These are phyloP conservation scores for Latrodectus hesperus DNA, from an alignment of 2,888 invertebrate genomes.

Conservation along the genomic window DNA sequence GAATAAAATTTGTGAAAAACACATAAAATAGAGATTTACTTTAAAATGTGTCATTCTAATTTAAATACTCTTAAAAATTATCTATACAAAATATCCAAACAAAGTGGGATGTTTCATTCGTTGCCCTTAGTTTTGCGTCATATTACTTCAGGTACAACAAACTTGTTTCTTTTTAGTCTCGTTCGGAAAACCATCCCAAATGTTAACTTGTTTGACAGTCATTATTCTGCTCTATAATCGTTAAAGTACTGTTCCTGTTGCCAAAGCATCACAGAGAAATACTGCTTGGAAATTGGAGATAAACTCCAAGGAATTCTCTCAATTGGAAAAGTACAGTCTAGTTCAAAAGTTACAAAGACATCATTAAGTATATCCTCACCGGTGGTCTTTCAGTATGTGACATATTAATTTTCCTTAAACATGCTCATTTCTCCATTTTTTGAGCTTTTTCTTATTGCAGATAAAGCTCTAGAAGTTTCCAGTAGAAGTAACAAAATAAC, in stretches of 20 bases:
- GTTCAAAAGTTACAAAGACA: background rate
- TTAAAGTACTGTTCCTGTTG: too few relatives aligned
- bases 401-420: background rate
- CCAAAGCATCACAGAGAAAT: background rate
- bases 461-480: background rate
- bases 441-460: conserved; percentile 44
- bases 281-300: background rate
- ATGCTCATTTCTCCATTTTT: conserved; percentile 1
- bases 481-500: conserved; percentile 17
- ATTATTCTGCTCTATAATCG: too few relatives aligned
- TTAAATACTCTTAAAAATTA: conserved; percentile 63
- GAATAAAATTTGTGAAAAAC: conserved; percentile 65
- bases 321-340: background rate
- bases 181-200: background rate
- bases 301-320: background rate
- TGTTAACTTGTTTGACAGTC: background rate
- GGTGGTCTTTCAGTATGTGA: conserved; percentile 11
- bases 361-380: conserved; percentile 32
- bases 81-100: conserved; percentile 51
- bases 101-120: conserved; percentile 52
- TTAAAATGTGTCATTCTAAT: conserved; percentile 33
- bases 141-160: conserved; percentile 61
- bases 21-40: conserved; percentile 60
- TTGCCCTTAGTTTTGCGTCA: conserved; percentile 37
- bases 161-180: background rate